These are phyloP conservation scores for Ormia ochracea DNA, from an alignment of 2,888 invertebrate genomes.

Conservation along the genomic window DNA sequence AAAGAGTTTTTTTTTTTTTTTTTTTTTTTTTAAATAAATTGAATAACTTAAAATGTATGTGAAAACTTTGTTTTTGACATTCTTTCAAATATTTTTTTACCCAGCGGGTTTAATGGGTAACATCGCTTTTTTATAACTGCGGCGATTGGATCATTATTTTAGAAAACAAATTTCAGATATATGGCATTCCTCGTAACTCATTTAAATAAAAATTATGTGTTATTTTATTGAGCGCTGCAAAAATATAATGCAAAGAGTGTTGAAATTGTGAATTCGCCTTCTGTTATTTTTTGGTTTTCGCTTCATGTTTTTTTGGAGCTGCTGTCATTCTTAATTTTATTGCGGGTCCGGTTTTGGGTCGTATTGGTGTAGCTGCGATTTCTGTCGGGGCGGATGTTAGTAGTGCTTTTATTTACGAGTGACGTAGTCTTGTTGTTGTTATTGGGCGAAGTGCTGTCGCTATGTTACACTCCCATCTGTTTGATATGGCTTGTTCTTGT, in stretches of 20 bases:
- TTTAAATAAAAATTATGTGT: constrained; percentile 43
- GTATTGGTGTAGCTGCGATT: constrained; percentile 55
- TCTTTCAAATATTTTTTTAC: too few relatives aligned
- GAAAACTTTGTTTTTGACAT: too few relatives aligned
- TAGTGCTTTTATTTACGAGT: constrained; percentile 27
- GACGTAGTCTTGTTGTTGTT: constrained; percentile 19
- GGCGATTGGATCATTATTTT: too few relatives aligned
- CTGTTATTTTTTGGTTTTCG: constrained; percentile 49
- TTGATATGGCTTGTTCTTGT: constrained; percentile 26
- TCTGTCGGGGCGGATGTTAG: constrained; percentile 47
- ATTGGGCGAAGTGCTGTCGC: constrained; percentile 16
- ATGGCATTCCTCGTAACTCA: too few relatives aligned
- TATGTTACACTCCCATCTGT: constrained; percentile 35
- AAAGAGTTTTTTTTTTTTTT: too few relatives aligned
- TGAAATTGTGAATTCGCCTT: too few relatives aligned
- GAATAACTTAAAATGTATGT: too few relatives aligned
- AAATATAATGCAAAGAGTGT: too few relatives aligned
- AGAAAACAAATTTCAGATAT: too few relatives aligned
- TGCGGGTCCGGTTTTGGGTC: constrained; percentile 66
- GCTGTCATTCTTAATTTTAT: constrained; percentile 48
- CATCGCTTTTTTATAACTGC: too few relatives aligned
- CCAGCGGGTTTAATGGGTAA: too few relatives aligned
- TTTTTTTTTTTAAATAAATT: too few relatives aligned
- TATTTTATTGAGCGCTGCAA: constrained; percentile 52
- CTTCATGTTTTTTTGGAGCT: constrained; percentile 63